Evolutionary conservation across 2,797 vertebrate genomes (phyloP), one percentile per base, ranked within the genome.

Genomic region (Coreius guichenoti): DNA sequence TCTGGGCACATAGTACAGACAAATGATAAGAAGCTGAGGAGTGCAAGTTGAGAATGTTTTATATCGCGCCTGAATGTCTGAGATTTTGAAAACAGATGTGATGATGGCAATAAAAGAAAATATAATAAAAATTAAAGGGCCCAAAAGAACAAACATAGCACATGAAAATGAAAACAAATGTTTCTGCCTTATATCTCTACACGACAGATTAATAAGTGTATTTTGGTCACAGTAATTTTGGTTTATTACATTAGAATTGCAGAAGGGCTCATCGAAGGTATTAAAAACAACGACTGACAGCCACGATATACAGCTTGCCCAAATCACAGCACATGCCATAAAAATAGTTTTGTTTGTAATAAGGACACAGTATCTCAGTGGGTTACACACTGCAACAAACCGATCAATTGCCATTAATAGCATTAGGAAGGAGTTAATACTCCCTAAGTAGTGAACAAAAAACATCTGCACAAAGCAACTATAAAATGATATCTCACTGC

Each of bases 71-170:
- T 91, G 81, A 51, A 70, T 45, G 54, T 89, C 91, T 7, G 87
- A 87, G 13, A 94, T 93, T 74, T 84, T 91, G 58, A 94, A 76
- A n/a, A 93, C 90, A 29, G 92, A 87, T 5, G 29, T 75, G 29
- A 94, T 90, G 19, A 94, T 93, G 56, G 90, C 90, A 17, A 94
- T 81, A 63, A 96, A 96, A 7, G 95, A 96, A n/a, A 91, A 78
- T 36, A 94, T 85, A 5, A 95, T 95, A 2, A 95, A 90, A 0
- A 68, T 19, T 5, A 88, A 80, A 5, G 87, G 87, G 19, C 80
- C 83, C 47, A 84, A 63, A 5, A 88, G 67, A 3, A 85, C 58
- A 19, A 73, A 51, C 82, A 89, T 86, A 14, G 88, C 87, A 70
- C 51, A 21, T 47, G 36, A n/a, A 77, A 39, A 31, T 31, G 33